A percentile compares a stretch with the other conserved stretches of the same genome.
phyloP scores from a whole-genome alignment of 2,797 vertebrate species.

The Sebastiscus tertius region DNA sequence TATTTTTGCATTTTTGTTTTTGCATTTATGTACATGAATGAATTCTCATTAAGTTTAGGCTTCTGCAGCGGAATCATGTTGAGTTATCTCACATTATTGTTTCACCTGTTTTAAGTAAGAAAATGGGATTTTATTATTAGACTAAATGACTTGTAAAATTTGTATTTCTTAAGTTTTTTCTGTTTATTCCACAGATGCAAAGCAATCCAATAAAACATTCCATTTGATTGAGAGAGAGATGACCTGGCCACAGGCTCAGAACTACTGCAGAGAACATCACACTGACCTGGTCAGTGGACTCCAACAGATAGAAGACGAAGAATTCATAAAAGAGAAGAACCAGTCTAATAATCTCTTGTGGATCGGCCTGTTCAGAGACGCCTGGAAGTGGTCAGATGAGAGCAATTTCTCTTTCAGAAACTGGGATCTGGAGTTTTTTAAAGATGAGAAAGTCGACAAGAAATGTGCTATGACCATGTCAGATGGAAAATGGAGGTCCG shows the following conservation, averaged over 20 bases:
- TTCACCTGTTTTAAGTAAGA: neutral
- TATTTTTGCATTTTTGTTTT: no score
- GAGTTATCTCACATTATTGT: neutral
- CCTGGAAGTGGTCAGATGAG: constrained; percentile 37
- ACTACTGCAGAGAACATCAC: neutral
- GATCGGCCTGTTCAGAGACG: constrained; percentile 23
- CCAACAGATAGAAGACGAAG: neutral
- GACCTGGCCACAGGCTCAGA: neutral
- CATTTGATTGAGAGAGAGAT: rapidly evolving
- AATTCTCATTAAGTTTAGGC: no score
- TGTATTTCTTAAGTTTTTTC: neutral
- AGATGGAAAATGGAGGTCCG: rapidly evolving
- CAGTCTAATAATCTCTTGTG: rapidly evolving
- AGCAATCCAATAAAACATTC: rapidly evolving
- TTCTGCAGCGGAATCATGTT: neutral
- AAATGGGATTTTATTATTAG: neutral
- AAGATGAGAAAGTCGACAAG: neutral
- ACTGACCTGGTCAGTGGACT: constrained; percentile 33
- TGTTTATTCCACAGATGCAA: neutral
- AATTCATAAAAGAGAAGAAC: rapidly evolving
- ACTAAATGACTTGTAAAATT: no score
- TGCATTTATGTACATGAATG: no score
- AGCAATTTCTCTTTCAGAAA: constrained; percentile 12
- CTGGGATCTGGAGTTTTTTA: neutral
- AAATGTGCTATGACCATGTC: neutral